Percentiles rank a stretch among this genome's conserved stretches.
phyloP scores from a whole-genome alignment of 2,113 vertebrate species.

The Carassius auratus region DNA sequence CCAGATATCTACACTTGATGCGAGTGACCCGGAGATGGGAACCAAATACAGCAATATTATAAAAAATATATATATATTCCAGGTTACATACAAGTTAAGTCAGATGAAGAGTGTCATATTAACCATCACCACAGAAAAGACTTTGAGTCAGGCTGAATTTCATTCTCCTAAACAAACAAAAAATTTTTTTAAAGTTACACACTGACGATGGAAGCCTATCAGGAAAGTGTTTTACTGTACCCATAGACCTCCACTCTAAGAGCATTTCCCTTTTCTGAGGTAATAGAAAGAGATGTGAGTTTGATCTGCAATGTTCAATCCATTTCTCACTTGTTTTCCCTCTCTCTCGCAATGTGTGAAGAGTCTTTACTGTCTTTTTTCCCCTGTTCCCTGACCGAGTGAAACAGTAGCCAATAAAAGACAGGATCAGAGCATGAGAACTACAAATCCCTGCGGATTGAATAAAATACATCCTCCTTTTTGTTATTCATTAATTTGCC shows the following conservation, averaged over 20 bases:
- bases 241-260: background rate
- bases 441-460: conserved; percentile 30
- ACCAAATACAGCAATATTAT: background rate
- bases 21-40: background rate
- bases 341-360: background rate
- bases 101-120: background rate
- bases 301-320: conserved; percentile 33
- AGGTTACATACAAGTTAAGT: background rate
- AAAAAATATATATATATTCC: background rate
- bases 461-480: conserved; percentile 26
- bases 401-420: background rate
- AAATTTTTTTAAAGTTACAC: background rate
- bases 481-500: conserved; percentile 58
- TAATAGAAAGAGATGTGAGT: background rate
- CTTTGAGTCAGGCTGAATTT: background rate
- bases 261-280: conserved; percentile 11
- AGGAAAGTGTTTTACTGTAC: no score
- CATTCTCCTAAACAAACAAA: background rate
- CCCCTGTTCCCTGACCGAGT: background rate
- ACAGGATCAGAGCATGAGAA: conserved; percentile 42
- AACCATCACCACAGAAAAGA: background rate
- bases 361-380: background rate
- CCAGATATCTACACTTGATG: background rate
- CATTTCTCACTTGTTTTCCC: conserved; percentile 22
- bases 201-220: background rate